Percentiles rank a stretch among this genome's conserved stretches.
Conservation (phyloP, 2,113 vertebrate species). For the Falco punctatus region DNA sequence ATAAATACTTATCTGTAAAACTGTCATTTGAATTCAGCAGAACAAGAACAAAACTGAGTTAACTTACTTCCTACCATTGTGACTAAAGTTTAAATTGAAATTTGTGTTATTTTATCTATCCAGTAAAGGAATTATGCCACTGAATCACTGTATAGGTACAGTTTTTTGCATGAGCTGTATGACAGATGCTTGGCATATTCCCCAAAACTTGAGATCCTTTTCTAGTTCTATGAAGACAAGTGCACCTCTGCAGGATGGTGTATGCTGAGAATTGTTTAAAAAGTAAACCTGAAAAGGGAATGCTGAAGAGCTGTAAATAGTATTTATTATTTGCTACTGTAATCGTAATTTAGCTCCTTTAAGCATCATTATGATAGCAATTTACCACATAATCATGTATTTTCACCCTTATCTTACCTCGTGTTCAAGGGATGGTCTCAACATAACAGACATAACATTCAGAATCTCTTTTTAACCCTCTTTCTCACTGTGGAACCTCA, state of each 20-base stretch:
- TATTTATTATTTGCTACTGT: neutral
- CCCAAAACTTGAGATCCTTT: neutral
- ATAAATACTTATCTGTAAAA: neutral
- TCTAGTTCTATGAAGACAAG: neutral
- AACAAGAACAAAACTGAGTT: neutral
- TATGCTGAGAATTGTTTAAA: neutral
- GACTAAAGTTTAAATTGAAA: neutral
- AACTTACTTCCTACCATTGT: neutral
- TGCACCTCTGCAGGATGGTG: neutral
- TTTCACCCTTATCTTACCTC: neutral
- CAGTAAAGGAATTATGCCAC: neutral
- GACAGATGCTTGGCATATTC: neutral
- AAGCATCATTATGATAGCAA: neutral
- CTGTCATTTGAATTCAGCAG: neutral
- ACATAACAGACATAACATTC: neutral
- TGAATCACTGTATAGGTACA: neutral
- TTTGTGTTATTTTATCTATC: neutral
- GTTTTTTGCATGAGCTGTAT: neutral
- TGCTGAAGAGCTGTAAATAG: neutral
- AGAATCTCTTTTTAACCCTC: neutral
- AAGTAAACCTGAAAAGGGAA: neutral
- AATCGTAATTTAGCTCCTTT: neutral
- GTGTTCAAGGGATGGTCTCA: neutral
- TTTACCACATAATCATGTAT: neutral
- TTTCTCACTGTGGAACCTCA: neutral